phyloP scores from a whole-genome alignment of 2,113 vertebrate genomes.

The Embiotoca jacksoni region DNA sequence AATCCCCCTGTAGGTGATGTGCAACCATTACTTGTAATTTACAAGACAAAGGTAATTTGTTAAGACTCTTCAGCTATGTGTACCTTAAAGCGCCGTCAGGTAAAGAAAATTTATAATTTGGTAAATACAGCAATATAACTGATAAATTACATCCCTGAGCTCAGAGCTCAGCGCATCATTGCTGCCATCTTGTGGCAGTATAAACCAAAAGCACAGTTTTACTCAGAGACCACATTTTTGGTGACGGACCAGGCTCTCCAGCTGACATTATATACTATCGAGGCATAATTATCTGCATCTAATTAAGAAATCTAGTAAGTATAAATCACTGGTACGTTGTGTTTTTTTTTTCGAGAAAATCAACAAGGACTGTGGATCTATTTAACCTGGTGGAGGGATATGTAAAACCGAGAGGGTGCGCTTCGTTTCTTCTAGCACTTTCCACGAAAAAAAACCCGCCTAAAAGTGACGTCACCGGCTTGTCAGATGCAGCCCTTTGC shows the following conservation, averaged over 20 bases:
- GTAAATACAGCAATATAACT: background rate
- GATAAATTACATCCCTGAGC: background rate
- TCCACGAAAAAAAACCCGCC: constrained; percentile 82
- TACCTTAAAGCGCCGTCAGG: too few species aligned
- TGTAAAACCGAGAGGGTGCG: constrained; percentile 43
- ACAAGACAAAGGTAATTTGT: background rate
- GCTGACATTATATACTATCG: background rate
- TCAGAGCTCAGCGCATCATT: background rate
- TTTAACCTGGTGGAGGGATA: constrained; percentile 75
- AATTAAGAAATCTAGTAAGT: fast-evolving
- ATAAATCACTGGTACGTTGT: fast-evolving
- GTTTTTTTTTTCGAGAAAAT: background rate
- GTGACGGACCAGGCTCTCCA: background rate
- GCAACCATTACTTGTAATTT: background rate
- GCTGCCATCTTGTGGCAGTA: constrained; percentile 53
- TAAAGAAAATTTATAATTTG: too few species aligned
- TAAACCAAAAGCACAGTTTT: background rate
- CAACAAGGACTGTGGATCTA: constrained; percentile 42
- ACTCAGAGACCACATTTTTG: background rate
- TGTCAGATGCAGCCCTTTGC: constrained; percentile 74
- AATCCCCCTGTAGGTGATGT: background rate
- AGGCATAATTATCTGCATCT: background rate
- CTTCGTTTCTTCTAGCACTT: constrained; percentile 86
- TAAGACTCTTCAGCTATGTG: too few species aligned
- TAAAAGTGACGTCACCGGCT: constrained; percentile 75